Evolutionary conservation across 2,888 invertebrate species (phyloP).

Genomic region (Lutraria lutraria): DNA sequence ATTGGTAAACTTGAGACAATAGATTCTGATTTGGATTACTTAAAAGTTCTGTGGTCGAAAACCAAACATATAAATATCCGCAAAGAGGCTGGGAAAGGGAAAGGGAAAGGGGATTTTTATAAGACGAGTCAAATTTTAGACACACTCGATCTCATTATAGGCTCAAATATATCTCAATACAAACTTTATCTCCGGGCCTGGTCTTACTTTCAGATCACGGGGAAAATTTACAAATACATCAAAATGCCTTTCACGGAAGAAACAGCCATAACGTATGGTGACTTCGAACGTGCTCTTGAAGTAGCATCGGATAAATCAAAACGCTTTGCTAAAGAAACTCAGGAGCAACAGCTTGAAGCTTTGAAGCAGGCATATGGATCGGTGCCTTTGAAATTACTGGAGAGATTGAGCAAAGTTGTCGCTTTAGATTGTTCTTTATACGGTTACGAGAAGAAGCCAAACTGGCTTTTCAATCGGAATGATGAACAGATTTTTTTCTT

Average conservation of each 20-base stretch:
- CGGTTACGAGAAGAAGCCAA: slow-evolving; percentile 1
- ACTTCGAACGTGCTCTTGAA: not conserved
- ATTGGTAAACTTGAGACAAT: slow-evolving; percentile 16
- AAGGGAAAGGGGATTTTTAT: not conserved
- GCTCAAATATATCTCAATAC: not conserved
- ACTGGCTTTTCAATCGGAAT: not conserved
- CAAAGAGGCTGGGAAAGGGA: not conserved
- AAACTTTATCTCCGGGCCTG: slow-evolving; percentile 5
- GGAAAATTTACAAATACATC: not conserved
- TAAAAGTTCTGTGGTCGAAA: not conserved
- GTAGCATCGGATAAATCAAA: not conserved
- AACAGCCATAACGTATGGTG: not conserved
- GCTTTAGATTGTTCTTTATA: not conserved
- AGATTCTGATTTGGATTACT: not conserved
- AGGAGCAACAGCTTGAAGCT: not conserved
- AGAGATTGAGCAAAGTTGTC: not conserved
- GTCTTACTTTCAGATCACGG: slow-evolving; percentile 10
- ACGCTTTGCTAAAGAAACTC: not conserved
- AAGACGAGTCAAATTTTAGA: not conserved
- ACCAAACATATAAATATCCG: not conserved
- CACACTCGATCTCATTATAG: not conserved
- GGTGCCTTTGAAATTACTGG: not conserved
- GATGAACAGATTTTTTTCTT: not conserved
- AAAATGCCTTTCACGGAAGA: not conserved
- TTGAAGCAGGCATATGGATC: slow-evolving; percentile 20